A percentile compares a stretch with the other conserved stretches of the same genome.
Evolutionary conservation across 2,797 vertebrate genomes (phyloP).

Genomic region (Acanthurus leucopareius): DNA sequence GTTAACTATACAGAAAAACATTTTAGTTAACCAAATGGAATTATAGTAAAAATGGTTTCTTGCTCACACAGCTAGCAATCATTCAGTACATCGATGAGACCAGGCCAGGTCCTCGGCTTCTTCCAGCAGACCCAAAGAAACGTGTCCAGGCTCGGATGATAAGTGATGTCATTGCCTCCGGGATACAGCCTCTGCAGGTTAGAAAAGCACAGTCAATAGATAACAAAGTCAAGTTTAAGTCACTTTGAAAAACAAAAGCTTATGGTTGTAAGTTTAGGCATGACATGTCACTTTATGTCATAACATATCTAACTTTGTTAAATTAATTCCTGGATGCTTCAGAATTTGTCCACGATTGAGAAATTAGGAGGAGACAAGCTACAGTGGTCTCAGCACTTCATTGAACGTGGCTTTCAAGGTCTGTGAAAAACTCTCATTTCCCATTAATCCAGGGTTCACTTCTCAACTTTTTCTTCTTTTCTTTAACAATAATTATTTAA

Average conservation of each 20-base stretch:
- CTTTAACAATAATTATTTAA: conserved; percentile 9
- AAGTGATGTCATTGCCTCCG: conserved; percentile 90
- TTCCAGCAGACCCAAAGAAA: conserved; percentile 91
- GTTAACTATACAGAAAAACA: neutral
- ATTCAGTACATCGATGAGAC: conserved; percentile 98
- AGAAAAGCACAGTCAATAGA: neutral
- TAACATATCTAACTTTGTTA: neutral
- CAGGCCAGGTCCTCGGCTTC: conserved; percentile 86
- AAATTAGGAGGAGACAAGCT: conserved; percentile 89
- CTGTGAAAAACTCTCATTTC: conserved; percentile 5
- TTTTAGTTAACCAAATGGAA: neutral
- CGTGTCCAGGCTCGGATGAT: conserved; percentile 94
- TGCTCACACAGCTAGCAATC: conserved; percentile 90
- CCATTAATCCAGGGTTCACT: neutral
- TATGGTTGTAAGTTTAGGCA: neutral
- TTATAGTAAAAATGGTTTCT: neutral
- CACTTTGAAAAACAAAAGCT: neutral
- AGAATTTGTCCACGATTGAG: conserved; percentile 91
- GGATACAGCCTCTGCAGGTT: conserved; percentile 98
- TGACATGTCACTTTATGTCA: neutral
- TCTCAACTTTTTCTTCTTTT: neutral
- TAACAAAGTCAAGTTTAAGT: neutral
- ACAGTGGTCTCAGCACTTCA: conserved; percentile 92
- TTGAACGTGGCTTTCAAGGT: conserved; percentile 92
- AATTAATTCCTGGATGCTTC: conserved; percentile 35